Base-by-base conservation (phyloP, 2,797 vertebrate genomes). In the Macropus fuliginosus region DNA sequence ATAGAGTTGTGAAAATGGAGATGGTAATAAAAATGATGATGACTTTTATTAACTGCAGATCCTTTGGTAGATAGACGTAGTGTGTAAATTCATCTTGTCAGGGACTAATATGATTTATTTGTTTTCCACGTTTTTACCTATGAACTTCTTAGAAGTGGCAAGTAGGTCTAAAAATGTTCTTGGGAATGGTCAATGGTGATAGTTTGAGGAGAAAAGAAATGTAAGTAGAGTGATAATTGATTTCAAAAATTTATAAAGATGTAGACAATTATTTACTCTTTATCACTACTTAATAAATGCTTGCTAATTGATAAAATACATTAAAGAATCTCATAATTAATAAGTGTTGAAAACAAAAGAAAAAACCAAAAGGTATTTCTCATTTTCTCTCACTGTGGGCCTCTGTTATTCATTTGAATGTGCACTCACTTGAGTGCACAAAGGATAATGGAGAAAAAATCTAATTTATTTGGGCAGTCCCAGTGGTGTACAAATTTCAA, bases 181-280 rank as follows among this genome's bases (percentile, higher is more conserved):
- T 93, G 66, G 28, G 54, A 96, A 11, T 66, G 95, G 91, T 96
- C 89, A 92, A 1, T 55, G 24, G 1, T 50, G 81, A 54, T 4
- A 90, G 4, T 96, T 96, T 92, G 31, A 94, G 52, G 92, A 91
- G 40, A 27, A 16, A 96, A 93, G 28, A 93, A 92, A n/a, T 90
- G 10, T 66, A 97, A 97, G 90, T 93, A 94, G 55, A 56, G 31
- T 95, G 31, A 93, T 94, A 91, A 96, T 94, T 56, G 11, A 56
- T 96, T 97, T 94, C 2, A 97, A 97, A 94, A 28, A 91, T 29
- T n/a, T 81, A 29, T 66, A 94, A 46, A 46, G 9, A 92, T 94
- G 55, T 95, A 55, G 55, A 10, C 74, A 94, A n/a, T 74, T 16
- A 66, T n/a, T 66, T 66, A n/a, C 66, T 18, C 40, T n/a, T 66